Base-by-base conservation (phyloP, 2,113 vertebrate genomes). In the Periophthalmus modestus region DNA sequence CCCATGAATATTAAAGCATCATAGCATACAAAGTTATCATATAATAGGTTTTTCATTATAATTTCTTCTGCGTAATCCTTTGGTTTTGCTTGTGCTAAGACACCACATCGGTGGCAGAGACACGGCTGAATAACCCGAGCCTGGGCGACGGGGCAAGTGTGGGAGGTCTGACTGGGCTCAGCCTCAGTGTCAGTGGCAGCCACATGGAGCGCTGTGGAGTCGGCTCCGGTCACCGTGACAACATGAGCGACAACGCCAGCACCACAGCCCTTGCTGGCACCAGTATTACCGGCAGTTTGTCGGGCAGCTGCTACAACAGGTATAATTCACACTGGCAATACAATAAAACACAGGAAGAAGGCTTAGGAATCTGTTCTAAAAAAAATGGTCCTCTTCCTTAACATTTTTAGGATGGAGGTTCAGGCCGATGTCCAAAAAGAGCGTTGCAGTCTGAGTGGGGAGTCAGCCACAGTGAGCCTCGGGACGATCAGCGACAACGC, bases 361-460 rank as follows among this genome's bases (percentile, higher is more conserved):
- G 7, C 39, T 43, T 43, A 43, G 39, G 7, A 43, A 43, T 43
- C 39, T 43, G 7, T 11, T 9, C 39, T 43, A 43, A 43, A 43
- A 43, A 43, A 43, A 43, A 43, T 43, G 39, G 7, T 43, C 39
- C 39, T 10, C 39, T 43, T 7, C 39, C 39, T 43, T 43, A 7
- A 43, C 39, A 36, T 83, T 59, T 33, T 19, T 79, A 99, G 98
- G 82, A 90, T 99, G 95, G 97, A 99, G 90, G 96, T 99, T 24
- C 97, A 99, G 90, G 97, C 97, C 24, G 98, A 99, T 21, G 95
- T 99, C 15, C 97, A 99, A 91, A 99, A 99, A 75, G 97, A 99
- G 73, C 94, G 96, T 36, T 96, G 95, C 89, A 99, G 97, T 79
- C 92, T 99, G 79, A 99, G 97, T 19, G 97, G 97, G 54, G 98